Base-by-base conservation (phyloP, 35 echinoderm and acorn worm species). In the Hemicentrotus pulcherrimus region DNA sequence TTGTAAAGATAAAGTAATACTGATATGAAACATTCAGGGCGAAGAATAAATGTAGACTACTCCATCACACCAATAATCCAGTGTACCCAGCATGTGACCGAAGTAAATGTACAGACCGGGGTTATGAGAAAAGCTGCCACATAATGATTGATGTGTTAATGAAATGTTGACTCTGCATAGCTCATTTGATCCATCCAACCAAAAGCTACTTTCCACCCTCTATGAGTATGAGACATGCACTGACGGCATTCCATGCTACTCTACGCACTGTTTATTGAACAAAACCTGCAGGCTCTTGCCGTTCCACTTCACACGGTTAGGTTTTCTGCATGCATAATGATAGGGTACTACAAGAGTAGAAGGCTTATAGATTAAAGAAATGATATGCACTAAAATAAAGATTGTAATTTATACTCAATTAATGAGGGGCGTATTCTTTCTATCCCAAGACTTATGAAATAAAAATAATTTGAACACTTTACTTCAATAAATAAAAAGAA, bases 101-200 rank as follows among this genome's bases (percentile, higher is more conserved):
- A 22, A 78, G 65, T 41, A 3, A 0, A 41, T 41, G 35, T 78
- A n/a, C 65, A 78, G 65, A 78, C 2, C 7, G 28, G 65, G 6
- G 22, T 78, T 59, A 78, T 78, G 65, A 78, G 65, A 78, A 78
- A 78, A 78, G 65, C 65, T 78, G 65, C 65, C 65, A 78, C 65
- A 22, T 78, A 78, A 78, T 78, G 65, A 78, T 78, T 78, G 65
- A 78, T 78, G 65, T 78, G 65, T 78, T 78, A 78, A 78, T 78
- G 65, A 78, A 78, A 78, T 78, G 65, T 78, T 78, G 61, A 71
- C 24, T 78, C 65, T 78, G 65, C 65, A 78, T 78, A 78, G 65
- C 65, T 78, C 65, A 78, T 78, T 78, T 78, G 65, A 78, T 78
- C 65, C 65, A 78, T 28, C 65, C 65, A 78, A 78, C 65, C 65